phyloP scores from a whole-genome alignment of 2,113 vertebrate species.

The Tursiops truncatus region DNA sequence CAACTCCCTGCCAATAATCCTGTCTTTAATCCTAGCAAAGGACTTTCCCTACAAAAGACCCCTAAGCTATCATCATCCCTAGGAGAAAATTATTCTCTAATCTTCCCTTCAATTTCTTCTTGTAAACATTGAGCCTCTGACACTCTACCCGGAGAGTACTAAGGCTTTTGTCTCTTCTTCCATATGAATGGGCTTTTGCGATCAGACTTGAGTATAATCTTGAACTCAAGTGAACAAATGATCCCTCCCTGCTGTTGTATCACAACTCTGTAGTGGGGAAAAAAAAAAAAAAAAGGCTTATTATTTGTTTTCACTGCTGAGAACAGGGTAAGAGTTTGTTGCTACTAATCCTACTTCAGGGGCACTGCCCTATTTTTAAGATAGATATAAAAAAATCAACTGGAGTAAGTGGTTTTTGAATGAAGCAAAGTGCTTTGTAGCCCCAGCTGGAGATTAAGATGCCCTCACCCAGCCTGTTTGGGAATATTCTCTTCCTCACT shows the following conservation, averaged over 20 bases:
- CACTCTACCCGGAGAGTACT: background rate
- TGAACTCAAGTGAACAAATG: conserved; percentile 32
- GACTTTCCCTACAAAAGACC: conserved; percentile 43
- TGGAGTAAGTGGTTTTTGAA: conserved; percentile 1
- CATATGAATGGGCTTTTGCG: conserved; percentile 26
- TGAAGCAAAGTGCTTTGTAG: background rate
- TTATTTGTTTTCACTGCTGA: conserved; percentile 38
- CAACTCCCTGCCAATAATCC: conserved; percentile 51
- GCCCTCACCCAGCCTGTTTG: background rate
- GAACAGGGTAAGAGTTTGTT: background rate
- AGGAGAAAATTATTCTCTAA: conserved; percentile 60
- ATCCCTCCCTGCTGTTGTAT: background rate
- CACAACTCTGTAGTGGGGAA: background rate
- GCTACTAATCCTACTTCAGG: background rate
- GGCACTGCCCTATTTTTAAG: conserved; percentile 7
- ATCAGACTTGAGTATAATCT: conserved; percentile 43
- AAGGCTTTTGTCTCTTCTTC: conserved; percentile 46
- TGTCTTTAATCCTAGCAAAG: conserved; percentile 54
- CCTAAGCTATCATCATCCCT: background rate
- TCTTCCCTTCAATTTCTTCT: conserved; percentile 51
- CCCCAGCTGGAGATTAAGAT: background rate
- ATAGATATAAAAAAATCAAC: background rate
- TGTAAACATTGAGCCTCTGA: conserved; percentile 51
- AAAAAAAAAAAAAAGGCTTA: background rate
- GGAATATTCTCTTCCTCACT: background rate